These are phyloP conservation scores for Aythya baeri DNA, from an alignment of 2,113 vertebrate species.

Conservation along the genomic window DNA sequence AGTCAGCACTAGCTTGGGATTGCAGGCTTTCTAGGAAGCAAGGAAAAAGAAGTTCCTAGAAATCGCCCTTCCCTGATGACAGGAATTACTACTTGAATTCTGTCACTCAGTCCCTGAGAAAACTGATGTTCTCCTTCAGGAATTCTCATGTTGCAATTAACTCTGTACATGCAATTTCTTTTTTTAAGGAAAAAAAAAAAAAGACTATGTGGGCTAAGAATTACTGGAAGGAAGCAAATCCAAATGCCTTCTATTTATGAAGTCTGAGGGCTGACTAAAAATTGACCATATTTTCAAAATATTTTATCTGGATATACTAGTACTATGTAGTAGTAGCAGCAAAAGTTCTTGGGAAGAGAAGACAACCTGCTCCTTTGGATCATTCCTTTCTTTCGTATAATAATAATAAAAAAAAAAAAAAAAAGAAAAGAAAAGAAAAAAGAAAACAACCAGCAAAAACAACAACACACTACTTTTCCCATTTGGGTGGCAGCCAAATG, in stretches of 20 bases:
- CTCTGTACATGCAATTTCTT: not conserved
- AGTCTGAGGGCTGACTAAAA: not conserved
- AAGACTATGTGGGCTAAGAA: not conserved
- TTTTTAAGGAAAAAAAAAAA: not conserved
- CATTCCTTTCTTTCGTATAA: not conserved
- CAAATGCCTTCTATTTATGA: not conserved
- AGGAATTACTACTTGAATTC: not conserved
- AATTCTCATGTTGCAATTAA: not conserved
- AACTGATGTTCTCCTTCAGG: not conserved
- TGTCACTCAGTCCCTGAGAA: not conserved
- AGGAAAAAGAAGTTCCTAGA: slow-evolving; percentile 3
- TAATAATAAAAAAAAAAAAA: not conserved
- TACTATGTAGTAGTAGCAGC: not conserved
- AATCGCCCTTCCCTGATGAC: not conserved
- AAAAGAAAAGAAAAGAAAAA: not conserved
- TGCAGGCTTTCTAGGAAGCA: not conserved
- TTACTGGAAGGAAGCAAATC: not conserved
- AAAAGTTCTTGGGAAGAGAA: not conserved
- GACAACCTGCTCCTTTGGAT: slow-evolving; percentile 2
- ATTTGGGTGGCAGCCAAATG: not conserved
- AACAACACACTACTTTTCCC: not conserved
- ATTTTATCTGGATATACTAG: not conserved
- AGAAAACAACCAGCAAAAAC: not conserved
- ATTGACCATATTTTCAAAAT: not conserved
- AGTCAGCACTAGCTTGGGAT: slow-evolving; percentile 7